phyloP scores from a whole-genome alignment of 2,797 vertebrate species.

The Myioborus melanocephalus region DNA sequence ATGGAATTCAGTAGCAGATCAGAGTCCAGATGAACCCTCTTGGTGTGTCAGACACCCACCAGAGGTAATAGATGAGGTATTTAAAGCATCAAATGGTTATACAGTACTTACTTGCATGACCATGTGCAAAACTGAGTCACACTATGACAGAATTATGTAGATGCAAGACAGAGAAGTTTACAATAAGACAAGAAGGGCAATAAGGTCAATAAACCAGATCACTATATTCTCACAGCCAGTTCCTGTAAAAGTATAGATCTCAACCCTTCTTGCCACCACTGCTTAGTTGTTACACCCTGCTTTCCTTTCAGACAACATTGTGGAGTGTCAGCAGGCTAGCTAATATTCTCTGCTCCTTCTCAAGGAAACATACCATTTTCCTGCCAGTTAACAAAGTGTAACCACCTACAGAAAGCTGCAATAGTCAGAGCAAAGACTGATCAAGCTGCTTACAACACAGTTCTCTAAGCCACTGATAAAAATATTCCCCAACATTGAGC shows the following conservation, averaged over 20 bases:
- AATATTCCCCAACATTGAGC: fast-evolving
- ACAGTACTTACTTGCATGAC: background rate
- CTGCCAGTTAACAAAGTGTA: background rate
- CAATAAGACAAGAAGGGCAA: background rate
- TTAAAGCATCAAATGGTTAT: background rate
- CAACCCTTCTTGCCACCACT: background rate
- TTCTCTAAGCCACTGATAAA: background rate
- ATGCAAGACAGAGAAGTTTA: background rate
- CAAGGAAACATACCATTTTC: background rate
- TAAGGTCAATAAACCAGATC: background rate
- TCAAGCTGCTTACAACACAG: background rate
- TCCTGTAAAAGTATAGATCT: background rate
- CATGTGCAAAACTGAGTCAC: background rate
- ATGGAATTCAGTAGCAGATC: background rate
- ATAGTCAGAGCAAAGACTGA: background rate
- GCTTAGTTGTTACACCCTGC: background rate
- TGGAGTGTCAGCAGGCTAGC: background rate
- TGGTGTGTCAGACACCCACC: background rate
- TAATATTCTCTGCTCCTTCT: background rate
- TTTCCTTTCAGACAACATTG: background rate
- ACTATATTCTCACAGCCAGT: background rate
- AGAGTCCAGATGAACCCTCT: background rate
- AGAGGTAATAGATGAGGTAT: background rate
- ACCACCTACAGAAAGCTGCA: background rate
- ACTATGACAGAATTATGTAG: background rate